Base-by-base conservation (phyloP, 2,888 invertebrate genomes). In the Ennomos erosarius region DNA sequence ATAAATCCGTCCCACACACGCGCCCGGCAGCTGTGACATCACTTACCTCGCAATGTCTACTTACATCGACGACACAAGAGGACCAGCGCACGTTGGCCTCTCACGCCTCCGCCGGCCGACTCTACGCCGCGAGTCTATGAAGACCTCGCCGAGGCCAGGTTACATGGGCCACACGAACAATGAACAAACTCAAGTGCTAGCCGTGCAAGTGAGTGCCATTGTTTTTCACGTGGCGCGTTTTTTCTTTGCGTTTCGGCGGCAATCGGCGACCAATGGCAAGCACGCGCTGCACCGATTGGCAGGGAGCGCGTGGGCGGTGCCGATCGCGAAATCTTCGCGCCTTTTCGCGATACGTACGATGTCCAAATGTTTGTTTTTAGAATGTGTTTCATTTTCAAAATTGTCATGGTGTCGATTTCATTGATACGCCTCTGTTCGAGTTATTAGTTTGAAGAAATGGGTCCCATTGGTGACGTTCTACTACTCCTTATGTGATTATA, bases 191-290 rank as follows among this genome's bases (percentile, higher is more conserved):
- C 76, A 65, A 84, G 78, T 80, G 72, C 78, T 73, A 70, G 60
- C 73, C 74, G 78, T 68, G 76, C 81, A 79, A 81, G 74, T 78
- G 82, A 85, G 82, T 85, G 87, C 88, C 90, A 90, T 90, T 90
- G 90, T 90, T 88, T 88, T 87, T 87, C 84, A 69, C 69, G 68
- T 65, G 64, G 68, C 74, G 75, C 73, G 74, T 83, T 85, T 85
- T 84, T 83, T 83, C 81, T 67, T 70, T 60, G 65, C 73, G 75
- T 79, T 81, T 76, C 76, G 75, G 76, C 75, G 74, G 62, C 74
- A 73, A 69, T 65, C 69, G 59, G 47, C 79, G 73, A 61, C 88
- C 88, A 88, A 88, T 89, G 69, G 80, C 74, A 72, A 62, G 61
- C 73, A 67, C 52, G 79, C 76, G 60, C 57, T 59, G 59, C 71